Conservation (phyloP, 1,140 invertebrate genomes). For the Augochlora pura region DNA sequence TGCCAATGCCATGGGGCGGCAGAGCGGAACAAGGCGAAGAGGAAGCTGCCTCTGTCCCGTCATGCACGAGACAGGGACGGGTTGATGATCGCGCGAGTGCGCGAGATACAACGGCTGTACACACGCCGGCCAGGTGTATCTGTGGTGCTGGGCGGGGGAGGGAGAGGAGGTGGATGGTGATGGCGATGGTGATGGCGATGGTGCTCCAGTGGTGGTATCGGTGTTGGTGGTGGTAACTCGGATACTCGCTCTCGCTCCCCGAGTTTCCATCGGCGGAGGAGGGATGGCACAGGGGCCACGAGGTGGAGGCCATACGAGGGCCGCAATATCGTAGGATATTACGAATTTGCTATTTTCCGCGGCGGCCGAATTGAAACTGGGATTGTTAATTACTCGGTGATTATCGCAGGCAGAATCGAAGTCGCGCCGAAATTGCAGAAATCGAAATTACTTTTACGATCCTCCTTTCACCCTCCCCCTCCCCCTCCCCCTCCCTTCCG, state of each 20-base stretch:
- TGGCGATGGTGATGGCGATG: too few relatives aligned
- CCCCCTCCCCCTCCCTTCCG: too few relatives aligned
- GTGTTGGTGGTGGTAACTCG: constrained; percentile 28
- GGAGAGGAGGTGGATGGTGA: too few relatives aligned
- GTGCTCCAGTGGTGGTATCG: too few relatives aligned
- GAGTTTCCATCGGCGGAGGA: constrained; percentile 50
- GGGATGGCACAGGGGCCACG: constrained; percentile 27
- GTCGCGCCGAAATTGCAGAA: constrained; percentile 65
- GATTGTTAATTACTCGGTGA: constrained; percentile 81
- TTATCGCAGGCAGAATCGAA: constrained; percentile 77
- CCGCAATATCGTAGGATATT: constrained; percentile 80
- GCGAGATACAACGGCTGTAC: constrained; percentile 19
- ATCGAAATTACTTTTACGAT: constrained; percentile 75
- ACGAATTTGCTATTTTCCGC: constrained; percentile 81
- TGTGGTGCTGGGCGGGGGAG: constrained; percentile 4
- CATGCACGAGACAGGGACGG: constrained; percentile 30
- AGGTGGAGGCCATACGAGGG: constrained; percentile 52
- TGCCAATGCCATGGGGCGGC: neutral
- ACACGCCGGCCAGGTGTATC: constrained; percentile 1
- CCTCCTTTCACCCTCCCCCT: constrained; percentile 14
- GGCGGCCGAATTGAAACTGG: constrained; percentile 78
- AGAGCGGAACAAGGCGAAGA: constrained; percentile 25
- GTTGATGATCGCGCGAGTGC: constrained; percentile 8
- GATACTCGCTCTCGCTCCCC: constrained; percentile 60
- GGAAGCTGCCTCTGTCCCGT: constrained; percentile 31